These are phyloP conservation scores for Temnothorax nylanderi DNA, from an alignment of 1,140 invertebrate genomes.

Conservation along the genomic window DNA sequence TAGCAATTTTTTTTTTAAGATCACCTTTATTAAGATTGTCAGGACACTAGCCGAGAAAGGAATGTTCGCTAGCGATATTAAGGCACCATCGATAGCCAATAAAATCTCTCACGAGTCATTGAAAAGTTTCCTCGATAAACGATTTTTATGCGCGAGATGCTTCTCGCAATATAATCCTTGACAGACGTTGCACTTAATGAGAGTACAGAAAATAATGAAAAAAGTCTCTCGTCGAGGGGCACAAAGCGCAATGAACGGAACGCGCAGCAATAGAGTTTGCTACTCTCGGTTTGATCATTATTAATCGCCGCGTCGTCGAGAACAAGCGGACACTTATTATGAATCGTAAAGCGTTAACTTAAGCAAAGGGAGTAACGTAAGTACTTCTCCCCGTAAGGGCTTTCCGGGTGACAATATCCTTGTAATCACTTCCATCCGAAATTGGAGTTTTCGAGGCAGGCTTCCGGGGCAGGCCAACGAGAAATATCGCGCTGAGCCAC, in stretches of 20 bases:
- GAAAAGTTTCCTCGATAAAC: constrained; percentile 32
- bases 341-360: constrained; percentile 50
- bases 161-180: background rate
- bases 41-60: background rate
- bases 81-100: constrained; percentile 62
- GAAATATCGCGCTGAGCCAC: constrained; percentile 63
- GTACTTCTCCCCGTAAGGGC: constrained; percentile 21
- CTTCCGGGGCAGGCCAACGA: constrained; percentile 30
- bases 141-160: constrained; percentile 28
- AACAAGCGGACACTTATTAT: constrained; percentile 39
- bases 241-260: constrained; percentile 11
- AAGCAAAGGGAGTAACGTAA: constrained; percentile 18
- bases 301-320: constrained; percentile 11
- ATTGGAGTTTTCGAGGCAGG: constrained; percentile 67
- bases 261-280: constrained; percentile 2
- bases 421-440: constrained; percentile 64
- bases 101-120: constrained; percentile 37
- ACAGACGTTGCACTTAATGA: background rate
- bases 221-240: background rate
- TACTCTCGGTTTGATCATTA: constrained; percentile 23
- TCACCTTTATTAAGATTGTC: constrained; percentile 33
- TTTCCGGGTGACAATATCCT: constrained; percentile 54
- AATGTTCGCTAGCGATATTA: constrained; percentile 25
- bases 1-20: constrained; percentile 22
- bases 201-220: constrained; percentile 8